Conservation (phyloP, 2,797 vertebrate species). For the Coreius guichenoti region DNA sequence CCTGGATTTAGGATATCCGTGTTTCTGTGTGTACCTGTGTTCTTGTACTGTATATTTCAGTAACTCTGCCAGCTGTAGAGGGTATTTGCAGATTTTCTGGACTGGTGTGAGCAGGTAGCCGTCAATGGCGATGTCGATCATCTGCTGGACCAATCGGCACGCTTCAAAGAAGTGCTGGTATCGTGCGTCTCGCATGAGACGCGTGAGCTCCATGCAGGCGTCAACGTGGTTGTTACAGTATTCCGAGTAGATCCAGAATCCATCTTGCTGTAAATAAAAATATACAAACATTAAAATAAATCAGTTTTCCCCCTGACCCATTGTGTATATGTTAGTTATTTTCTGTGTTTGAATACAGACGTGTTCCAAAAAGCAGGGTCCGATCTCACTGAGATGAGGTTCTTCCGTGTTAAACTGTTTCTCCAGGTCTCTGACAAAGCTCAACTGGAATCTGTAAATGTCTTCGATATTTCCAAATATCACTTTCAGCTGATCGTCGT, state of each 20-base stretch:
- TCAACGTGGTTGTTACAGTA: slow-evolving; percentile 99
- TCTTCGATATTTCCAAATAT: slow-evolving; percentile 99
- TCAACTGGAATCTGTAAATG: slow-evolving; percentile 98
- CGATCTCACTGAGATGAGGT: slow-evolving; percentile 97
- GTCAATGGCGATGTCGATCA: slow-evolving; percentile 98
- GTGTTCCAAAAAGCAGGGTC: slow-evolving; percentile 96
- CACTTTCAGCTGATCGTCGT: slow-evolving; percentile 94
- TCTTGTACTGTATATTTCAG: slow-evolving; percentile 98
- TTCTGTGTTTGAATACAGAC: slow-evolving; percentile 75
- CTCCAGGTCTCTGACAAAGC: slow-evolving; percentile 95
- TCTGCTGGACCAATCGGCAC: slow-evolving; percentile 96
- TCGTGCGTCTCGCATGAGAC: slow-evolving; percentile 95
- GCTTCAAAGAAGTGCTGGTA: slow-evolving; percentile 99
- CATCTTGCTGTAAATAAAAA: slow-evolving; percentile 87
- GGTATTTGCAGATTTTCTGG: slow-evolving; percentile 99
- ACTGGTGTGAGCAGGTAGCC: slow-evolving; percentile 97
- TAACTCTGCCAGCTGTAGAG: slow-evolving; percentile 95
- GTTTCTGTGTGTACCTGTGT: slow-evolving; percentile 82
- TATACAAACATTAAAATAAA: neutral
- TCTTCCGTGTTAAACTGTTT: slow-evolving; percentile 99
- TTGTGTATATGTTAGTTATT: slow-evolving; percentile 2
- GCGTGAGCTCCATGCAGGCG: slow-evolving; percentile 97
- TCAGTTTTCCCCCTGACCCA: neutral
- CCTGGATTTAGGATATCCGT: neutral
- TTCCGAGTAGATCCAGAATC: slow-evolving; percentile 99